A percentile compares a stretch with the other conserved stretches of the same genome.
Conservation (phyloP, 2,113 vertebrate genomes). For the Gobio gobio region DNA sequence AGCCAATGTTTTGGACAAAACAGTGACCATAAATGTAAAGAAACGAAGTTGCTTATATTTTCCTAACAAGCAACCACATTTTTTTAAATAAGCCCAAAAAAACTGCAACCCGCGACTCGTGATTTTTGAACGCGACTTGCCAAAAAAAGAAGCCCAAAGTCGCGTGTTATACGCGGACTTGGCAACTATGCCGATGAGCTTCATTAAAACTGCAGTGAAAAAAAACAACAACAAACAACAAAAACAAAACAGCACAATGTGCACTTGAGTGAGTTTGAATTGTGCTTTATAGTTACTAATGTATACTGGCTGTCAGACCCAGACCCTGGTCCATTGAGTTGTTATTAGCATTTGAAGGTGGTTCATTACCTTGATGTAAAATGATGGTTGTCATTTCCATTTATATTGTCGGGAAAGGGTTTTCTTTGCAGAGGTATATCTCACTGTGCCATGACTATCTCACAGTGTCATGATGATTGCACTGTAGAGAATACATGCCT, state of each 20-base stretch:
- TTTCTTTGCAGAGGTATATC: background rate
- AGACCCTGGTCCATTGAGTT: constrained; percentile 17
- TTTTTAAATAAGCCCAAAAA: no score
- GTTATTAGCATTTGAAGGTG: constrained; percentile 39
- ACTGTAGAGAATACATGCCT: background rate
- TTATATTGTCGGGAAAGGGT: constrained; percentile 2
- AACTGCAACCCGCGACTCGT: no score
- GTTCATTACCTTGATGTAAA: constrained; percentile 48
- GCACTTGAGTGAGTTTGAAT: background rate
- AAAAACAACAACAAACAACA: background rate
- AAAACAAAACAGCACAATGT: no score
- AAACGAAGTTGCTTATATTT: no score
- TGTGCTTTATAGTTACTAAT: background rate
- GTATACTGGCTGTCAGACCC: constrained; percentile 5
- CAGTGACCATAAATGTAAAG: no score
- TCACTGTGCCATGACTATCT: background rate
- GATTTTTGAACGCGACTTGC: no score
- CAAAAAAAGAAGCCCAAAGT: no score
- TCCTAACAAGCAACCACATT: no score
- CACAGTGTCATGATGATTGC: constrained; percentile 18
- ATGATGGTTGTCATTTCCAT: background rate
- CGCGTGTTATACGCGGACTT: no score
- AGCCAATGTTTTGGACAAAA: no score
- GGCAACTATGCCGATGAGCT: background rate
- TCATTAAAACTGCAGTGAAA: background rate